Conservation (phyloP, 1,140 invertebrate genomes). For the Zaprionus inermis region DNA sequence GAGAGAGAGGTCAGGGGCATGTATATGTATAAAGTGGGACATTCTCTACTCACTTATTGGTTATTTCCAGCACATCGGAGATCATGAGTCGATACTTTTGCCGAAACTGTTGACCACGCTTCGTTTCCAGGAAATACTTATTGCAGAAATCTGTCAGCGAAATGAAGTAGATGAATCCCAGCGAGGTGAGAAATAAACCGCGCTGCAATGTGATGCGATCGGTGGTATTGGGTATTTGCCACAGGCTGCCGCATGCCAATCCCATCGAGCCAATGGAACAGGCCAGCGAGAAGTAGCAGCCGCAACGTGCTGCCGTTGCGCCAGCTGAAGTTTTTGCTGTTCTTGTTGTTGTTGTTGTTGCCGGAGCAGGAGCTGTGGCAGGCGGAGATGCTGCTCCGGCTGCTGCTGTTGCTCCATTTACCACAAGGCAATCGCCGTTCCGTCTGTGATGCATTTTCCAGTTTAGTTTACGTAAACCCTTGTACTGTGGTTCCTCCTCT, state of each 20-base stretch:
- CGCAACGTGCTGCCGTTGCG: constrained; percentile 36
- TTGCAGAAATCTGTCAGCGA: constrained; percentile 87
- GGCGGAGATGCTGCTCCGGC: not conserved
- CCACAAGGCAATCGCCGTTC: constrained; percentile 34
- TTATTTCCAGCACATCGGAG: constrained; percentile 88
- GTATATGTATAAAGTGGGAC: not conserved
- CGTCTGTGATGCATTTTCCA: constrained; percentile 35
- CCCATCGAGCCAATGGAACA: constrained; percentile 82
- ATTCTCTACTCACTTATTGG: constrained; percentile 87
- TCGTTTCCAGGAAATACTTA: constrained; percentile 86
- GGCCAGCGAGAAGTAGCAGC: constrained; percentile 80
- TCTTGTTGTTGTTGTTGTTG: no score
- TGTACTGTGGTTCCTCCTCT: not conserved
- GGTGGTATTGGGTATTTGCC: constrained; percentile 78
- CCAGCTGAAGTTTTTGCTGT: not conserved
- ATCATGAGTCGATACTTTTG: constrained; percentile 87
- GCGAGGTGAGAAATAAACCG: constrained; percentile 85
- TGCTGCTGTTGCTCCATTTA: constrained; percentile 3
- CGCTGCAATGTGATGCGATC: constrained; percentile 86
- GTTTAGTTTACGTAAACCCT: not conserved
- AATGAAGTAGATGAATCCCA: constrained; percentile 88
- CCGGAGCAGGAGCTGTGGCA: not conserved
- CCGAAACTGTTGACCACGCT: constrained; percentile 85
- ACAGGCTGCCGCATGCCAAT: constrained; percentile 79
- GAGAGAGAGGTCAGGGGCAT: not conserved